Evolutionary conservation across 2,888 invertebrate species (phyloP).

Genomic region (Chironomus riparius): DNA sequence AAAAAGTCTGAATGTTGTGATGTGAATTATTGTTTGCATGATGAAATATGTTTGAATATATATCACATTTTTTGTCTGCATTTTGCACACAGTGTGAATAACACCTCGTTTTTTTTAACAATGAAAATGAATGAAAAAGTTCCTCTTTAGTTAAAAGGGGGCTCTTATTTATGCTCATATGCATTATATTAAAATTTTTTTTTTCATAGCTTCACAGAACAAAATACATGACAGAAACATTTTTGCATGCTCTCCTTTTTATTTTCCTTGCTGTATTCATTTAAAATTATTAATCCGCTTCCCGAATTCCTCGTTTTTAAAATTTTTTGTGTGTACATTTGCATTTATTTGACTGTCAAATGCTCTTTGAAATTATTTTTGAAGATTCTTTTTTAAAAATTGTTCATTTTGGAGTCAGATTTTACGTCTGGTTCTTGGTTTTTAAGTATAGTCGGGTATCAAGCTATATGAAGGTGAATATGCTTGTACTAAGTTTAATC

Average conservation of each 20-base stretch:
- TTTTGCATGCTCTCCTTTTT: background rate
- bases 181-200: background rate
- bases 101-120: background rate
- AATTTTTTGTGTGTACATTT: background rate
- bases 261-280: background rate
- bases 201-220: background rate
- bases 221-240: background rate
- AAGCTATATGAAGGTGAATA: too few species aligned
- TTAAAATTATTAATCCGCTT: slow-evolving; percentile 1
- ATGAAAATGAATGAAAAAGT: too few species aligned
- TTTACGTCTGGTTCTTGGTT: too few species aligned
- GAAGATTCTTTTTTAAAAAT: too few species aligned
- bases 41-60: slow-evolving; percentile 21
- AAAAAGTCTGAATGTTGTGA: background rate
- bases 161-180: background rate
- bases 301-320: background rate
- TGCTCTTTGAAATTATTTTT: background rate
- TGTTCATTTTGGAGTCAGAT: too few species aligned
- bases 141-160: too few species aligned
- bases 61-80: background rate
- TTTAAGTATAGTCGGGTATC: too few species aligned
- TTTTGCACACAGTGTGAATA: background rate
- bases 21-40: slow-evolving; percentile 1
- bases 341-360: background rate
- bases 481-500: too few species aligned